These are phyloP conservation scores for Fistularia tabacaria DNA, from an alignment of 2,797 vertebrate genomes.

Conservation along the genomic window DNA sequence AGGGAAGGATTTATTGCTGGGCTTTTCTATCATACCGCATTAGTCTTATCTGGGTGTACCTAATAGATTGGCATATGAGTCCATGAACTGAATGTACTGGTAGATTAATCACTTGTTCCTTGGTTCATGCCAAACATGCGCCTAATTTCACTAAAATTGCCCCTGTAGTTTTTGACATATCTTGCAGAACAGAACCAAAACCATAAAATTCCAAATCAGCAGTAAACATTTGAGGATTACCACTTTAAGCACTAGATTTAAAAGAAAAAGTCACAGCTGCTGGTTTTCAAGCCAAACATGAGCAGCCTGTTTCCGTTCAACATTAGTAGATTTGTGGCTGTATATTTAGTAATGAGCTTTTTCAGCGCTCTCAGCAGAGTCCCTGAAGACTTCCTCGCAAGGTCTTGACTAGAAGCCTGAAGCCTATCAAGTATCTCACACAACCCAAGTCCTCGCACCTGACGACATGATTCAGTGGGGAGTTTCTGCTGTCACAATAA, in stretches of 20 bases:
- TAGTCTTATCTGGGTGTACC: not conserved
- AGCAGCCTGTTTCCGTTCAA: conserved; percentile 42
- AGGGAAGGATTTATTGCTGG: too few relatives aligned
- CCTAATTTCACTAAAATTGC: not conserved
- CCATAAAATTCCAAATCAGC: not conserved
- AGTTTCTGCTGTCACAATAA: conserved; percentile 71
- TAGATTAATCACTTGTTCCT: not conserved
- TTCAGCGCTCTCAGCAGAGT: conserved; percentile 52
- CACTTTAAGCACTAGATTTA: conserved; percentile 4
- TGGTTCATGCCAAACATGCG: not conserved
- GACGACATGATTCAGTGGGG: conserved; percentile 65
- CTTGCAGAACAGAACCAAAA: not conserved
- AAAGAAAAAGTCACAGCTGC: conserved; percentile 40
- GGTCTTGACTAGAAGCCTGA: conserved; percentile 53
- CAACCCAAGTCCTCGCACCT: conserved; percentile 58
- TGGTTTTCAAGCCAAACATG: conserved; percentile 27
- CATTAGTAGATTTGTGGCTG: conserved; percentile 34
- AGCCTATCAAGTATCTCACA: conserved; percentile 62
- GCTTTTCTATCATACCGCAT: not conserved
- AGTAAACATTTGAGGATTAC: conserved; percentile 5
- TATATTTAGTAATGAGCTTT: conserved; percentile 61
- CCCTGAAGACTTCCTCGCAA: conserved; percentile 53
- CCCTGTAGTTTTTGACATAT: not conserved
- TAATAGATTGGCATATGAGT: not conserved
- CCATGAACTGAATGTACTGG: not conserved